Conservation (phyloP, 2,888 invertebrate species). For the Clistopyga incitator region DNA sequence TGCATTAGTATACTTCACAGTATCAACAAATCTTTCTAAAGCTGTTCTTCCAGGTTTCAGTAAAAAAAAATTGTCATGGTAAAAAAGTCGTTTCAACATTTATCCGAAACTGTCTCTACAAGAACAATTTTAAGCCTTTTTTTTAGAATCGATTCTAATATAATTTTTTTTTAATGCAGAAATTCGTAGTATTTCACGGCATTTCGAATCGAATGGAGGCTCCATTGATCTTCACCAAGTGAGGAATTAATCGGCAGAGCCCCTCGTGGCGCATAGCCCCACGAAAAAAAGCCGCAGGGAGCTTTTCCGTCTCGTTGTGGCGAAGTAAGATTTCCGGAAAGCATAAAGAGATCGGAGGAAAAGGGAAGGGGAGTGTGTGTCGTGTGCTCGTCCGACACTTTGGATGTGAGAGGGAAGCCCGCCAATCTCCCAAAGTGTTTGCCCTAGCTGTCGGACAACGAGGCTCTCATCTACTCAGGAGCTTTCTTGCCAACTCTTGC, state of each 20-base stretch:
- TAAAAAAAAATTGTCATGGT: too few relatives aligned
- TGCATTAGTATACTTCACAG: too few relatives aligned
- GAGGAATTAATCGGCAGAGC: slow-evolving; percentile 28
- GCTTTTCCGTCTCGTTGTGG: slow-evolving; percentile 40
- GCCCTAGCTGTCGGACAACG: slow-evolving; percentile 73
- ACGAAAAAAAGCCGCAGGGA: slow-evolving; percentile 12
- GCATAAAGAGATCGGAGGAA: slow-evolving; percentile 49
- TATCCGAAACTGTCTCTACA: too few relatives aligned
- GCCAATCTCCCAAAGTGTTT: slow-evolving; percentile 77
- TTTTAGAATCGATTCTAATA: too few relatives aligned
- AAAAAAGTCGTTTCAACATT: too few relatives aligned
- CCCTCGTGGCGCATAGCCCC: slow-evolving; percentile 3
- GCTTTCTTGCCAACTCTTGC: slow-evolving; percentile 33
- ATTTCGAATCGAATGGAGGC: background rate
- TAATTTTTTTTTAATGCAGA: too few relatives aligned
- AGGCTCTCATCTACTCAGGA: slow-evolving; percentile 55
- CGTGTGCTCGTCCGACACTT: slow-evolving; percentile 26
- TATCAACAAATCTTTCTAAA: too few relatives aligned
- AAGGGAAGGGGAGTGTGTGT: slow-evolving; percentile 63
- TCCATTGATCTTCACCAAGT: background rate
- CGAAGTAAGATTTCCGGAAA: slow-evolving; percentile 74
- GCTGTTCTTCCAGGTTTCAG: too few relatives aligned
- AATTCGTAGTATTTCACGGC: background rate
- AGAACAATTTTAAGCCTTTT: too few relatives aligned
- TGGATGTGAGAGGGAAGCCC: slow-evolving; percentile 61